phyloP scores from a whole-genome alignment of 2,888 invertebrate genomes.

The Orthosia gothica region DNA sequence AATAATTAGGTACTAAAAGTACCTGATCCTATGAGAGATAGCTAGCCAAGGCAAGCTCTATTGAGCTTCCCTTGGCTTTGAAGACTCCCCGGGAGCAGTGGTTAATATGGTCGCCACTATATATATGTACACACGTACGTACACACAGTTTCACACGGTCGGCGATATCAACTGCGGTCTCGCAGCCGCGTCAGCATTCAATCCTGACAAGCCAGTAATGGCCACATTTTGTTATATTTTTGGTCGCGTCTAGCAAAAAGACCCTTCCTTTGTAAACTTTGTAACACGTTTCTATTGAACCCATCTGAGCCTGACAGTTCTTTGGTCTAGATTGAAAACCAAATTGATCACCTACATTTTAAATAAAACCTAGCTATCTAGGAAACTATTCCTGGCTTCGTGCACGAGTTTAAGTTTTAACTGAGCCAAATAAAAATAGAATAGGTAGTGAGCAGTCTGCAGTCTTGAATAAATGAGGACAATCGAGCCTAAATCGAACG shows the following conservation, averaged over 20 bases:
- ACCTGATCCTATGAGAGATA: not conserved
- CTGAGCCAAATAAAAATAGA: slow-evolving; percentile 40
- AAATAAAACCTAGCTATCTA: not conserved
- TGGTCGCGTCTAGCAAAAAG: slow-evolving; percentile 37
- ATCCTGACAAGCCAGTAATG: slow-evolving; percentile 67
- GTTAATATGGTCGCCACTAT: slow-evolving; percentile 22
- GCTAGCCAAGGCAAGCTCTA: not conserved
- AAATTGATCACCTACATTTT: slow-evolving; percentile 11
- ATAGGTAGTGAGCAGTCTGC: slow-evolving; percentile 24
- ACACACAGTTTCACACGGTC: slow-evolving; percentile 23
- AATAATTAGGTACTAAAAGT: not conserved
- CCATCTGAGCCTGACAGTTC: slow-evolving; percentile 20
- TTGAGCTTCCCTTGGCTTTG: not conserved
- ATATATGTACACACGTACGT: slow-evolving; percentile 21
- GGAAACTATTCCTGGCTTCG: not conserved
- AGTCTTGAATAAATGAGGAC: slow-evolving; percentile 40
- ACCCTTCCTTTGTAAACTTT: slow-evolving; percentile 33
- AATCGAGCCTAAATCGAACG: slow-evolving; percentile 5
- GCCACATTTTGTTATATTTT: slow-evolving; percentile 62
- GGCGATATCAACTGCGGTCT: slow-evolving; percentile 59
- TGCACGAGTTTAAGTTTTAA: not conserved
- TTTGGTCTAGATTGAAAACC: slow-evolving; percentile 20
- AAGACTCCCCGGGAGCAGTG: slow-evolving; percentile 2
- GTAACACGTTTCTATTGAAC: slow-evolving; percentile 29
- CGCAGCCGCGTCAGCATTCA: slow-evolving; percentile 58